Conservation (phyloP, 2,113 vertebrate genomes). For the Crotalus tigris region DNA sequence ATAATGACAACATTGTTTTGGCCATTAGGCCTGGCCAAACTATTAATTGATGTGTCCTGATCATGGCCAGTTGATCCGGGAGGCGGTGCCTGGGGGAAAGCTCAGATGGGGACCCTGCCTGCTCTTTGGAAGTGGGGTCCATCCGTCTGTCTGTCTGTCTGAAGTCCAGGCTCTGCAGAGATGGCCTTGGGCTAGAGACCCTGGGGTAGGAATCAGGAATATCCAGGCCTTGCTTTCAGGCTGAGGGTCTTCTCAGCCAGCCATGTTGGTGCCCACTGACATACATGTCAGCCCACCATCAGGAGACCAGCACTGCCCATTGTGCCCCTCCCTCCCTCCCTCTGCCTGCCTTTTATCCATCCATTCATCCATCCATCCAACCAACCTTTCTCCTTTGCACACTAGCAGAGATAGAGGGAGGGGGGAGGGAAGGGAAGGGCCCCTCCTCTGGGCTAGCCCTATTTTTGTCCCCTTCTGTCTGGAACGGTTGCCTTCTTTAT, state of each 20-base stretch:
- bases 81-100: neutral
- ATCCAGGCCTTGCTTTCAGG: neutral
- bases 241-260: neutral
- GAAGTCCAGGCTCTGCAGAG: neutral
- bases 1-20: constrained; percentile 51
- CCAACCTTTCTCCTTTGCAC: neutral
- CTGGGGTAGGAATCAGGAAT: neutral
- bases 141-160: neutral
- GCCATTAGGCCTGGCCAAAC: constrained; percentile 35
- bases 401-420: neutral
- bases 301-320: neutral
- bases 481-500: constrained; percentile 83
- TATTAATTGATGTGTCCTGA: constrained; percentile 31
- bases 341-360: too few relatives aligned
- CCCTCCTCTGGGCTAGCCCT: constrained; percentile 22
- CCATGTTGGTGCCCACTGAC: neutral
- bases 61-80: neutral
- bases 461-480: constrained; percentile 64
- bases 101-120: neutral
- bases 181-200: neutral
- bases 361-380: too few relatives aligned
- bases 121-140: neutral
- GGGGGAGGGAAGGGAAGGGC: neutral
- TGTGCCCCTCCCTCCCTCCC: neutral
- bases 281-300: neutral